Evolutionary conservation across 2,113 vertebrate genomes (phyloP).

Genomic region (Helogale parvula): DNA sequence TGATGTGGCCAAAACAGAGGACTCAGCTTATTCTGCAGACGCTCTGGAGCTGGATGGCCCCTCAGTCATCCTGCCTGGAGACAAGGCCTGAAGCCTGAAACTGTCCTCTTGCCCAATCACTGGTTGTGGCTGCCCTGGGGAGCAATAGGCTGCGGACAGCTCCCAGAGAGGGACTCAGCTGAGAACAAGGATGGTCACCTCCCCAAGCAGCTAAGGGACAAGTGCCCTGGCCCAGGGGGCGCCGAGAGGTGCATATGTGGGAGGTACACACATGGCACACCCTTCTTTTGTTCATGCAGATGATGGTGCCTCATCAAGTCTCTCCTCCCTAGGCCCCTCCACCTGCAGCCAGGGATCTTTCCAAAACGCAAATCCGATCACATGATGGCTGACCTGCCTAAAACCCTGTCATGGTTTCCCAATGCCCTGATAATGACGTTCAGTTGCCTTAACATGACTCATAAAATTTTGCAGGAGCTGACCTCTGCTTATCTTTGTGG

Average conservation of each 20-base stretch:
- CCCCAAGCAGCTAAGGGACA: neutral
- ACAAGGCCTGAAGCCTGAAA: neutral
- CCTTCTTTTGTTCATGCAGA: neutral
- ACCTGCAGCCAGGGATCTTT: neutral
- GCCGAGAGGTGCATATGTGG: fast-evolving
- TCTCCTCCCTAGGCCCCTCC: neutral
- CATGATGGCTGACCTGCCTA: neutral
- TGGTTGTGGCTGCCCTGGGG: neutral
- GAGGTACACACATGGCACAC: neutral
- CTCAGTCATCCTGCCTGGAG: too few relatives aligned
- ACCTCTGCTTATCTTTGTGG: neutral
- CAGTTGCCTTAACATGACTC: neutral
- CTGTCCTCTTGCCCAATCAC: fast-evolving
- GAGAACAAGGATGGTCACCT: neutral
- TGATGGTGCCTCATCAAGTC: neutral
- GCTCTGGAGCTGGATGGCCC: fast-evolving
- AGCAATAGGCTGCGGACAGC: neutral
- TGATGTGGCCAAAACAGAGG: neutral
- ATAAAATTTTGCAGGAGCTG: neutral
- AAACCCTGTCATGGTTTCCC: neutral
- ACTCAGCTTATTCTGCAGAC: neutral
- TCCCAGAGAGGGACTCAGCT: neutral
- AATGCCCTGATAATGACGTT: neutral
- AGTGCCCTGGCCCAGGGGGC: neutral
- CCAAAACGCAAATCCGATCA: neutral